Conservation (phyloP, 2,888 invertebrate species). For the Drosophila kokeensis region DNA sequence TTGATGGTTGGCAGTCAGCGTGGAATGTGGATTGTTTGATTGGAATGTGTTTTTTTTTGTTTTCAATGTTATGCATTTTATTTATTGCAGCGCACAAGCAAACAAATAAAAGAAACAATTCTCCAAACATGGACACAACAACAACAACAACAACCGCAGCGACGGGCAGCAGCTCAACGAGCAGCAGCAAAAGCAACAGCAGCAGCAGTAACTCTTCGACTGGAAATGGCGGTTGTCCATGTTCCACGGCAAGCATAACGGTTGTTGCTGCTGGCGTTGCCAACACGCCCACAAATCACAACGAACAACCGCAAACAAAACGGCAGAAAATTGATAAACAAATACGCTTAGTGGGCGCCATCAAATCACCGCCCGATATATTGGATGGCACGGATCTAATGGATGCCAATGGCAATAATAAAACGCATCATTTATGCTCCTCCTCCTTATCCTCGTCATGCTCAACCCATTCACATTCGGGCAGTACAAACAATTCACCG, state of each 20-base stretch:
- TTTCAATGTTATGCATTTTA: slow-evolving; percentile 27
- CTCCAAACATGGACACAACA: slow-evolving; percentile 61
- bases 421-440: slow-evolving; percentile 71
- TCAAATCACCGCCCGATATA: slow-evolving; percentile 72
- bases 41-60: slow-evolving; percentile 17
- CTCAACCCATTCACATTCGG: slow-evolving; percentile 77
- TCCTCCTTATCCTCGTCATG: slow-evolving; percentile 80
- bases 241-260: slow-evolving; percentile 17
- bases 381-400: slow-evolving; percentile 53
- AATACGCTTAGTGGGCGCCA: slow-evolving; percentile 54
- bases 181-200: slow-evolving; percentile 23
- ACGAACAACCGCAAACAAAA: slow-evolving; percentile 94
- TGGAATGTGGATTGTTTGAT: not conserved
- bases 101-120: slow-evolving; percentile 29
- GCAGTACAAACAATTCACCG: slow-evolving; percentile 76
- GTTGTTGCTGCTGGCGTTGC: slow-evolving; percentile 8
- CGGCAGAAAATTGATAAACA: slow-evolving; percentile 89
- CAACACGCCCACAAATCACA: slow-evolving; percentile 72
- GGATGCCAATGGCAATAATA: slow-evolving; percentile 72
- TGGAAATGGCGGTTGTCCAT: slow-evolving; percentile 48
- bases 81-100: slow-evolving; percentile 38
- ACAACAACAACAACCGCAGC: slow-evolving; percentile 28
- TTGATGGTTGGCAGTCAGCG: slow-evolving; percentile 31
- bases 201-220: slow-evolving; percentile 24
- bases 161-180: slow-evolving; percentile 27